These are phyloP conservation scores for Collichthys lucidus DNA, from an alignment of 2,113 vertebrate genomes.

Conservation along the genomic window DNA sequence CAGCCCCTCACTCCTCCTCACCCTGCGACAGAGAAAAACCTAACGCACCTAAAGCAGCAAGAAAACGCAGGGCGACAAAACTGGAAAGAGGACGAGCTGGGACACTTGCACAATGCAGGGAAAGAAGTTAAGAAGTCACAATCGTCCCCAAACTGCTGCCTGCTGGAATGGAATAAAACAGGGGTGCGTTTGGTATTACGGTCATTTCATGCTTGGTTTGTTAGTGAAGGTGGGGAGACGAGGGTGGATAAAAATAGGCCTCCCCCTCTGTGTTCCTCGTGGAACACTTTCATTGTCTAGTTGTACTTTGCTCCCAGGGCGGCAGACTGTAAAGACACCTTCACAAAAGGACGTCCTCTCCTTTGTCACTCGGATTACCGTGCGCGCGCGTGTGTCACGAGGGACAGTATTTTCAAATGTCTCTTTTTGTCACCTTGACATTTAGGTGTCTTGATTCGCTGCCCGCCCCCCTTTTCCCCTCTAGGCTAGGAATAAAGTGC, in stretches of 20 bases:
- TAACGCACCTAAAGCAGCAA: not conserved
- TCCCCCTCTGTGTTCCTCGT: slow-evolving; percentile 61
- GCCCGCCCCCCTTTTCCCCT: slow-evolving; percentile 18
- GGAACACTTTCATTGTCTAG: slow-evolving; percentile 67
- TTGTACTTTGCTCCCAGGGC: slow-evolving; percentile 69
- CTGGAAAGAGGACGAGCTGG: no score
- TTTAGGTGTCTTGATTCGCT: slow-evolving; percentile 58
- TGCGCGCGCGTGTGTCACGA: slow-evolving; percentile 19
- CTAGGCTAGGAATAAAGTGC: slow-evolving; percentile 15
- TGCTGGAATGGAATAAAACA: slow-evolving; percentile 51
- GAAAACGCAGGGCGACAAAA: not conserved
- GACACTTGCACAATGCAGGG: not conserved
- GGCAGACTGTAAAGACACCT: slow-evolving; percentile 72
- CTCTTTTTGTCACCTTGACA: slow-evolving; percentile 81
- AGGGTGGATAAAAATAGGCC: slow-evolving; percentile 87
- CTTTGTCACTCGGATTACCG: slow-evolving; percentile 59
- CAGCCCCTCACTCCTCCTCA: slow-evolving; percentile 91
- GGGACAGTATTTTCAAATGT: slow-evolving; percentile 72
- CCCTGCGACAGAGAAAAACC: slow-evolving; percentile 53
- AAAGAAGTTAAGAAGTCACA: slow-evolving; percentile 17
- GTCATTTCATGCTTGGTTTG: slow-evolving; percentile 83
- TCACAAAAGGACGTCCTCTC: slow-evolving; percentile 79
- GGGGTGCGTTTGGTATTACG: slow-evolving; percentile 72
- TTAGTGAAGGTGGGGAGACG: slow-evolving; percentile 81
- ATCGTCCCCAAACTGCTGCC: slow-evolving; percentile 20